Evolutionary conservation across 2,113 vertebrate species (phyloP), one percentile per base, ranked within the genome.

Genomic region (Procavia capensis): DNA sequence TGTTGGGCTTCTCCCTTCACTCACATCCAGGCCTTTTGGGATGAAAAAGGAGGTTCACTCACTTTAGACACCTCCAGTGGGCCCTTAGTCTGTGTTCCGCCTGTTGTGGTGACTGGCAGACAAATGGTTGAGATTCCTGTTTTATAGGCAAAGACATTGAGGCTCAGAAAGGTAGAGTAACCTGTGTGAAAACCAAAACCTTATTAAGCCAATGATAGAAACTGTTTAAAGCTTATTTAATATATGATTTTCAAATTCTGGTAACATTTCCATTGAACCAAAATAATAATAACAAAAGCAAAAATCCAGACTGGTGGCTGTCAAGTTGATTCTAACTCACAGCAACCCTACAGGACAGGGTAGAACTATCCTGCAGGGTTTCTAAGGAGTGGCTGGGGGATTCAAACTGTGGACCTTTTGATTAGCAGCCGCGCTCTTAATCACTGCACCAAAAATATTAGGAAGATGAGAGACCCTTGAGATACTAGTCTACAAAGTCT

Each of bases 141-240:
- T 66, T 68, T 89, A 43, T n/a, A 82, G 85, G 36, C 22, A 76
- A 63, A 50, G 36, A 66, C 47, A n/a, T 0, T 2, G 22, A 74
- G 43, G 34, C 36, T 95, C 82, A 88, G 79, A 92, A 61, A 88
- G 74, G 79, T 61, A 13, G n/a, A 59, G 64, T 13, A 24, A 75
- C 54, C 4, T 72, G 19, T 24, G 70, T 41, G 5, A 72, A 39
- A 39, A 39, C 36, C 22, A 72, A 72, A 36, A 72, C 25, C 9
- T 9, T 6, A 70, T 20, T 70, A 20, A 70, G n/a, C n/a, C 19
- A 36, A 70, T 36, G 20, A 36, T 3, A 36, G 20, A 41, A 70
- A 36, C 4, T 3, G n/a, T 24, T 72, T 36, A 11, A 39, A 16
- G n/a, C 39, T 36, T 39, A 39, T 39, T 72, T 34, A 72, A 39